Evolutionary conservation across 2,797 vertebrate genomes (phyloP).

Genomic region (Microhierax caerulescens): DNA sequence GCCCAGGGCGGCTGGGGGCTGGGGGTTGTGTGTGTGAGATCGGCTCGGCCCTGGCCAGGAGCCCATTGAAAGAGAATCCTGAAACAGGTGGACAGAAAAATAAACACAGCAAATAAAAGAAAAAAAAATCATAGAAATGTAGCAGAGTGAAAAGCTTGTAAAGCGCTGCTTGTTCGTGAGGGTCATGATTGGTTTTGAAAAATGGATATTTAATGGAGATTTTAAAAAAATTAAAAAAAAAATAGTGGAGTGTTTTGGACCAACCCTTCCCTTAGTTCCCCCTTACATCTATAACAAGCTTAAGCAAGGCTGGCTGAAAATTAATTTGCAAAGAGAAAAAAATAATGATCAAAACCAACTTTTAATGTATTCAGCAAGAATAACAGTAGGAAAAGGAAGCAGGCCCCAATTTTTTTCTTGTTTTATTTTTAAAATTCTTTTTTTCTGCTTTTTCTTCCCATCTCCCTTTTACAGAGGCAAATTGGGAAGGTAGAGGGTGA

Average conservation of each 20-base stretch:
- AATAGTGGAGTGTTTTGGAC: too few relatives aligned
- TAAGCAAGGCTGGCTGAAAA: not conserved
- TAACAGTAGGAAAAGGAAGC: not conserved
- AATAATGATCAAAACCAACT: accelerated
- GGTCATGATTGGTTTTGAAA: not conserved
- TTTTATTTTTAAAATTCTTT: not conserved
- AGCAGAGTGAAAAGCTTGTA: not conserved
- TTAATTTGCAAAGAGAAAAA: not conserved
- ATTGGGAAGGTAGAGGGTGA: not conserved
- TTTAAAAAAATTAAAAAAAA: not conserved
- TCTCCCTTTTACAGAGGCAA: not conserved
- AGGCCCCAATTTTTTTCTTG: not conserved
- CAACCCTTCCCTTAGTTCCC: not conserved
- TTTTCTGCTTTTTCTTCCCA: not conserved
- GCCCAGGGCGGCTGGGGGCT: not conserved
- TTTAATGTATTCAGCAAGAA: not conserved
- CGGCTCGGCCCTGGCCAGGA: not conserved
- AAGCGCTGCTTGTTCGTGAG: not conserved
- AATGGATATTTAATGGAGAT: not conserved
- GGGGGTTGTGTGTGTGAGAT: not conserved
- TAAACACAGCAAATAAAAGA: not conserved
- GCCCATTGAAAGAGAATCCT: not conserved
- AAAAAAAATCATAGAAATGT: not conserved
- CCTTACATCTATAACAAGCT: not conserved
- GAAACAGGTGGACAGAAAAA: not conserved